Base-by-base conservation (phyloP, 2,113 vertebrate species). In the Clupea harengus region DNA sequence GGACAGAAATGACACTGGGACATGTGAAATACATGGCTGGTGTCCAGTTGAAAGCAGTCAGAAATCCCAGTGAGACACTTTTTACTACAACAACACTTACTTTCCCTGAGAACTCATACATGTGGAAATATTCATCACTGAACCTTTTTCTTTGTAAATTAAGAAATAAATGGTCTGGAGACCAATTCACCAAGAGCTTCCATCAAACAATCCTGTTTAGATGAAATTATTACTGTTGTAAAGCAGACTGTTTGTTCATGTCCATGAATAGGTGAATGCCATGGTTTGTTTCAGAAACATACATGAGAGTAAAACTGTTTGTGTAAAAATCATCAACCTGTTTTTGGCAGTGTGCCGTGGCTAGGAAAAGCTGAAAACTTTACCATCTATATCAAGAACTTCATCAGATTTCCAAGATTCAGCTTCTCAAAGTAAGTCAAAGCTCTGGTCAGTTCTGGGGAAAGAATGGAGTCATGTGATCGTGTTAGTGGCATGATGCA, bases 301-400 rank as follows among this genome's bases (percentile, higher is more conserved):
- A 39, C 39, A 25, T 9, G 20, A 64, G 60, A 64, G 60, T 22
- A 9, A 25, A 64, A 64, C 60, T 72, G 1, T 39, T 39, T 2
- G 22, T 78, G 28, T 1, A 28, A 52, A 50, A 15, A 28, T 7
- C 6, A 6, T 49, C 6, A 2, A 6, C 45, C 50, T 85, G 22
- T 86, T 39, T 89, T 85, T 94, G 91, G 50, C 87, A 98, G 97
- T 88, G 88, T 91, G 39, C 94, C 96, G 0, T 88, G 97, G 81
- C 92, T 99, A 1, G 92, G 84, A 86, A 94, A 94, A 0, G 96
- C 97, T 32, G 96, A 97, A 88, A 96, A 97, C 91, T 98, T 99
- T 90, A 99, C 97, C 9, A 94, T 99, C 88, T 98, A 96, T 93
- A 96, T 99, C 92, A 99, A 97, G 95, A 98, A 98, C 91, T 96